Percentiles rank a stretch among this genome's conserved stretches.
phyloP scores from a whole-genome alignment of 2,113 vertebrate genomes.

The Semnornis frantzii region DNA sequence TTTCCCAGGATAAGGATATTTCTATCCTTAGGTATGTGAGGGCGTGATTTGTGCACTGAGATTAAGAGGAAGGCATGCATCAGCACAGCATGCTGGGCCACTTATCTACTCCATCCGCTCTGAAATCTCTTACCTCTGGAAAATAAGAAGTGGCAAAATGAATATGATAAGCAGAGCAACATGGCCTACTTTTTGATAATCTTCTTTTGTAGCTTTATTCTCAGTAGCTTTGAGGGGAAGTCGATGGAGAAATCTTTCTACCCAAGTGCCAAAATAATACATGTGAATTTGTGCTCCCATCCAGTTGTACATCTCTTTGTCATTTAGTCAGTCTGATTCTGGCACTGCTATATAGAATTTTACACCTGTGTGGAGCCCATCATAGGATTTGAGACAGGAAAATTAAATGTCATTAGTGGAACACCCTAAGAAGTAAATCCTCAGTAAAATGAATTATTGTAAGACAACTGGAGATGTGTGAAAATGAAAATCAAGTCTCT shows the following conservation, averaged over 20 bases:
- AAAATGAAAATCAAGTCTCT: not conserved
- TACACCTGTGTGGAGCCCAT: not conserved
- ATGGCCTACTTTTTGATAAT: slow-evolving; percentile 38
- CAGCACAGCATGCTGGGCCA: not conserved
- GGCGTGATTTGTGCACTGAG: not conserved
- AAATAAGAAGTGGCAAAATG: slow-evolving; percentile 30
- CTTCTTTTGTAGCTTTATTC: slow-evolving; percentile 22
- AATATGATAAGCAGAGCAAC: slow-evolving; percentile 25
- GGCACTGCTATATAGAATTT: not conserved
- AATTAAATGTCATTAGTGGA: not conserved
- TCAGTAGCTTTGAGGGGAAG: not conserved
- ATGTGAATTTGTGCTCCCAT: not conserved
- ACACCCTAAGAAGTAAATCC: not conserved
- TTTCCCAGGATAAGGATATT: not conserved
- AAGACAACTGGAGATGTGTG: not conserved
- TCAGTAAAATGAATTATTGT: not conserved
- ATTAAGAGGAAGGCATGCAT: not conserved
- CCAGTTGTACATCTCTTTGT: not conserved
- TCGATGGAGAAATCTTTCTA: not conserved
- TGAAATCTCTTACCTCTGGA: not conserved
- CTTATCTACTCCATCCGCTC: not conserved
- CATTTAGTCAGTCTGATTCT: not conserved
- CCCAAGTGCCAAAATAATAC: not conserved
- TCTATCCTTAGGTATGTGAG: not conserved
- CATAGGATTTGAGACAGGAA: not conserved